Percentiles rank a stretch among this genome's conserved stretches.
These are phyloP conservation scores for Perizoma affinitatum DNA, from an alignment of 2,888 invertebrate genomes.

Conservation along the genomic window DNA sequence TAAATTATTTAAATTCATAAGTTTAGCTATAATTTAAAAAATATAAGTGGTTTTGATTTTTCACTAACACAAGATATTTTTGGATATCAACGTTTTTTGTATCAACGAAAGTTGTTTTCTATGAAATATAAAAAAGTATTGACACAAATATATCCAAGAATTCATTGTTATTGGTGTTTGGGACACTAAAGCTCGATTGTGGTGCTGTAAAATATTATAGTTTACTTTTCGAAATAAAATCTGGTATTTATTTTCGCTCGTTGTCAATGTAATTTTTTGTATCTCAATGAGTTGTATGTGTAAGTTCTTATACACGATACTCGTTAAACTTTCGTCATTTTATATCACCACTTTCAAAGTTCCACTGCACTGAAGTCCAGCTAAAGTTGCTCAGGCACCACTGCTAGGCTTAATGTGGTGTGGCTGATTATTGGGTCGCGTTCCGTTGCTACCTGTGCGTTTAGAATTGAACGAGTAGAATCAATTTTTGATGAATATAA, in stretches of 20 bases:
- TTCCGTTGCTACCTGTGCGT: conserved; percentile 45
- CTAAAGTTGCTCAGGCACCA: conserved; percentile 71
- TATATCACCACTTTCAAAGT: conserved; percentile 33
- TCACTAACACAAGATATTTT: conserved; percentile 39
- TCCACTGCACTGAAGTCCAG: conserved; percentile 55
- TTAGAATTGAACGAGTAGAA: conserved; percentile 19
- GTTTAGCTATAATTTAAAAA: not conserved
- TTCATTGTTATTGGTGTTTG: conserved; percentile 41
- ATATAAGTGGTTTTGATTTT: conserved; percentile 33
- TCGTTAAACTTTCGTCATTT: conserved; percentile 25
- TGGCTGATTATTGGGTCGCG: conserved; percentile 54
- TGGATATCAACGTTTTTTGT: conserved; percentile 31
- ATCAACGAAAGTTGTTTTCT: conserved; percentile 23
- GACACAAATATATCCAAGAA: conserved; percentile 36
- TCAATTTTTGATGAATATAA: not conserved
- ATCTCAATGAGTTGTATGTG: conserved; percentile 10
- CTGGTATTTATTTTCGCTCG: conserved; percentile 3
- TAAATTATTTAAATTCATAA: no score
- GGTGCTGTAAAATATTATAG: conserved; percentile 20
- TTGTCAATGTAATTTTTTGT: conserved; percentile 21
- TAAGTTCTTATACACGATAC: conserved; percentile 16
- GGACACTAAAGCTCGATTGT: conserved; percentile 31
- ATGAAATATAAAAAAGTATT: conserved; percentile 9
- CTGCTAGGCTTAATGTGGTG: conserved; percentile 76
- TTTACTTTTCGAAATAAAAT: not conserved